Evolutionary conservation across 2,797 vertebrate genomes (phyloP), one percentile per base, ranked within the genome.

Genomic region (Pipistrellus pygmaeus): DNA sequence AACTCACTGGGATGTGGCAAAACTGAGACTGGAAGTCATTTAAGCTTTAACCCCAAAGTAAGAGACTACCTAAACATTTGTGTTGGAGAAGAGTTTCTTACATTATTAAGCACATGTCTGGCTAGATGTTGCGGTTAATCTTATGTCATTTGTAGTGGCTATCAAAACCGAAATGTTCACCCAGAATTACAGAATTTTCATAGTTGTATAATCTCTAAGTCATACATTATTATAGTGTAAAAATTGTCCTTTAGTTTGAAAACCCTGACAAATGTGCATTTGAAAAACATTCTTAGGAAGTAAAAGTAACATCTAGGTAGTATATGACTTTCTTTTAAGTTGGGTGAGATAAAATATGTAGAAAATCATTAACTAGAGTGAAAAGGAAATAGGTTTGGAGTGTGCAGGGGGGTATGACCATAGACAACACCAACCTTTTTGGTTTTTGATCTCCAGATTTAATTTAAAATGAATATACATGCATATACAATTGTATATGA

Each of bases 271-370:
- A 48, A 48, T 69, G 46, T 48, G 21, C 1, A 14, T 81, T 93
- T 88, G 80, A 71, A 94, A 94, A 91, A 91, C 72, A n/a, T 48
- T 57, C 14, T 76, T 71, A n/a, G 30, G 87, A 93, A 53, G 55
- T 68, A 94, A 94, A 96, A 93, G 41, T 64, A 71, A 91, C 90
- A 73, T 11, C 5, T 48, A 62, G 55, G 38, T 81, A 83, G 32
- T 21, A 73, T 18, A n/a, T 62, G 38, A 35, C 30, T 53, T 62
- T 57, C 44, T 72, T 75, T 73, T 76, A 20, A 44, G 20, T 68
- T 76, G 64, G 5, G 20, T 7, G 13, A 80, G 25, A 78, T 8
- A 91, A 78, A 82, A 4, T 53, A 53, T 38, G n/a, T 38, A 89
- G 32, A 94, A 72, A 89, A 66, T 53, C 44, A 93, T 76, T 86